phyloP scores from a whole-genome alignment of 2,113 vertebrate genomes.

The Phaetusa simplex region DNA sequence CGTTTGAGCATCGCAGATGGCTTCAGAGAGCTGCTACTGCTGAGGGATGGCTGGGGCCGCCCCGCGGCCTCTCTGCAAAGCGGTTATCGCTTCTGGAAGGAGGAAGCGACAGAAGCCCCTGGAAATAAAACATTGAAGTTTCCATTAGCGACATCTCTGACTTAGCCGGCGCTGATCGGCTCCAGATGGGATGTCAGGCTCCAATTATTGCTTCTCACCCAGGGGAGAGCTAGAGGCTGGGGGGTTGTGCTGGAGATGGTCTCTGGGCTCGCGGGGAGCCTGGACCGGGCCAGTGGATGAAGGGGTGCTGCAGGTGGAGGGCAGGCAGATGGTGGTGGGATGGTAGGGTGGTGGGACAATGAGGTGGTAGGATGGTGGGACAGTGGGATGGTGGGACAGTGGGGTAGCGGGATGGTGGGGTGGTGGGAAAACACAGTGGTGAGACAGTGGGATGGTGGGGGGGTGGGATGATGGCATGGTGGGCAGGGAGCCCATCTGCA shows the following conservation, averaged over 20 bases:
- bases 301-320: background rate
- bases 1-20: background rate
- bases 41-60: background rate
- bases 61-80: background rate
- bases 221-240: background rate
- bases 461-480: background rate
- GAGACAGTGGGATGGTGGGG: too few species aligned
- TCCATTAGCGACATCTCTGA: background rate
- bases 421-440: background rate
- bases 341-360: too few species aligned
- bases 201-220: background rate
- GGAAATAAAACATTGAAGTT: background rate
- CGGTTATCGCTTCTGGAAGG: background rate
- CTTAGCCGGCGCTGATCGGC: background rate
- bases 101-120: background rate
- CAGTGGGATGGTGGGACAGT: too few species aligned
- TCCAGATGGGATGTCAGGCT: conserved; percentile 16
- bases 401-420: too few species aligned
- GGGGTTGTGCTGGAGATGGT: background rate
- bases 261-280: accelerated
- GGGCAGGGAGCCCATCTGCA: background rate
- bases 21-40: background rate
- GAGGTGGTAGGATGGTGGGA: too few species aligned
- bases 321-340: background rate
- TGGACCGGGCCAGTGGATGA: background rate